A percentile compares a stretch with the other conserved stretches of the same genome.
These are phyloP conservation scores for Dione juno DNA, from an alignment of 2,888 invertebrate genomes.

Conservation along the genomic window DNA sequence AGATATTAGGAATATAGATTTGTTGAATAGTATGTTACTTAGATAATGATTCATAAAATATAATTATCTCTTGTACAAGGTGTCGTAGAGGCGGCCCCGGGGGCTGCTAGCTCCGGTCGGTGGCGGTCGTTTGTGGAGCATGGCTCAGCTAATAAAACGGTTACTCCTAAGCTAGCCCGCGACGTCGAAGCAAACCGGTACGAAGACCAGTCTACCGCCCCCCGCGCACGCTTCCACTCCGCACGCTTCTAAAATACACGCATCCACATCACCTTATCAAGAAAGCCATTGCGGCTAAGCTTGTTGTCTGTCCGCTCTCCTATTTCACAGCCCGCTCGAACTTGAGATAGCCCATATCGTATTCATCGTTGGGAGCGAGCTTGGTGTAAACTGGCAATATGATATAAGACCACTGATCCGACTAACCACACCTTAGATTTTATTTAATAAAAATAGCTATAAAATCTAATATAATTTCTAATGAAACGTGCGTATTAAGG, in stretches of 20 bases:
- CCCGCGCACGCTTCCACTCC: conserved; percentile 62
- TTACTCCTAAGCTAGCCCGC: conserved; percentile 72
- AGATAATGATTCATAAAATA: conserved; percentile 37
- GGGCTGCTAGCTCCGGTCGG: conserved; percentile 58
- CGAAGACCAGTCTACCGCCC: conserved; percentile 69
- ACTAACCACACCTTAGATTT: conserved; percentile 70
- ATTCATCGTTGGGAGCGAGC: conserved; percentile 64
- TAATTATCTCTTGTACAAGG: conserved; percentile 50
- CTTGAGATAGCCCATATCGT: conserved; percentile 64
- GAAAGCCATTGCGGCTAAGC: conserved; percentile 69
- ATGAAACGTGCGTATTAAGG: conserved; percentile 42
- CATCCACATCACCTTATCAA: conserved; percentile 78
- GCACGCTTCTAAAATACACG: conserved; percentile 74
- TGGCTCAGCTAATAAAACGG: conserved; percentile 80
- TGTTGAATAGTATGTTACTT: conserved; percentile 13
- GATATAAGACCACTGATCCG: conserved; percentile 62
- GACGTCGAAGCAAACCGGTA: conserved; percentile 79
- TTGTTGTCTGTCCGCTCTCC: conserved; percentile 71
- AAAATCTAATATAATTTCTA: conserved; percentile 35
- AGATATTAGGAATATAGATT: neutral
- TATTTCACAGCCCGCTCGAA: conserved; percentile 67
- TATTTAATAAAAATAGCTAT: conserved; percentile 43
- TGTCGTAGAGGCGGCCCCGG: conserved; percentile 52
- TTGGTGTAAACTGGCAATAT: conserved; percentile 66
- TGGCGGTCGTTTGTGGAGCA: conserved; percentile 78